Base-by-base conservation (phyloP, 2,797 vertebrate species). In the Coregonus suidteri region DNA sequence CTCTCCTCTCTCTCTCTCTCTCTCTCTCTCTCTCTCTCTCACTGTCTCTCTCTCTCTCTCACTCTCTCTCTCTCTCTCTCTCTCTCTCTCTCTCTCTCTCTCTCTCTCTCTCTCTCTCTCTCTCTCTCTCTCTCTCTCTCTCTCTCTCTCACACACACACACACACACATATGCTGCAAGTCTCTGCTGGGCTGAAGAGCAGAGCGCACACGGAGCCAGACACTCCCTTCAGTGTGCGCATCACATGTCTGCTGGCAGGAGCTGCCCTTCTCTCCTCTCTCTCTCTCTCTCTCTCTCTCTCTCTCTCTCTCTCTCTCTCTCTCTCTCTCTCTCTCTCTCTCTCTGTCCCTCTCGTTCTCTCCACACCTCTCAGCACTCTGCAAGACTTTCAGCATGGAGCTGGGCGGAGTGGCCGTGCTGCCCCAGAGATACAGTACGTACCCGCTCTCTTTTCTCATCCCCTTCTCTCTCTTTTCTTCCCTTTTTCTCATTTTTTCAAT, bases 361-460 rank as follows among this genome's bases (percentile, higher is more conserved):
- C 73, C 47, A n/a, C 65, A 35, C 65, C 47, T 75, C 35, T 56
- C 75, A 76, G 75, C 34, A 1, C 30, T 68, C 47, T 34, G 51
- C n/a, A 18, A 69, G 75, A 76, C 47, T 18, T 34, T 16, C 75
- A 76, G 71, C 77, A 95, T 94, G 95, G 95, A 94, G 90, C 84
- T 94, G 90, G 92, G 90, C 90, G 90, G 88, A 85, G 88, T 87
- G 77, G 92, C 91, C 90, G 90, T 88, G 85, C 88, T 87, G 77
- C 89, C 92, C 34, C 91, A 87, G 85, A 93, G 92, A 84, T 91
- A 93, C 94, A 95, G 95, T 95, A 95, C 91, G 95, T 95, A 87
- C 68, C n/a, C 52, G 35, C 64, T 70, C 68, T 37, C 66, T 59
- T 59, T 35, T 54, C 13, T 41, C 31, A 47, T 15, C 11, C 4